These are phyloP conservation scores for Caenorhabditis latens DNA, from an alignment of 1,140 invertebrate genomes.

Conservation along the genomic window DNA sequence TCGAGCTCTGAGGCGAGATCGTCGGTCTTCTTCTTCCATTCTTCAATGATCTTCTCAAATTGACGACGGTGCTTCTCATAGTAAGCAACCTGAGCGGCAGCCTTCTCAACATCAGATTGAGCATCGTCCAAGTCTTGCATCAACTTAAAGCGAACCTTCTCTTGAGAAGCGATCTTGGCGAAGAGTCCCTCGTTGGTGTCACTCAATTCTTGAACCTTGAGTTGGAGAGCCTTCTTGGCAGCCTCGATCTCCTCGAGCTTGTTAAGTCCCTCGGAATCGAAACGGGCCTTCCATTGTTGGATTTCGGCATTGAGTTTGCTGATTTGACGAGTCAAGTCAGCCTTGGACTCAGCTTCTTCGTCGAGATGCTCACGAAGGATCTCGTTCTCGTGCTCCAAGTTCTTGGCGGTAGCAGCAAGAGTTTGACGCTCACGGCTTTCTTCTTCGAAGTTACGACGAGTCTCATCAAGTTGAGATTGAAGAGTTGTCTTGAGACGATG, in stretches of 20 bases:
- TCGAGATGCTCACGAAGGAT: conserved; percentile 94
- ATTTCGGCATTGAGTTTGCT: conserved; percentile 95
- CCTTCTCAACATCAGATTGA: conserved; percentile 91
- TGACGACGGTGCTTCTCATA: conserved; percentile 99
- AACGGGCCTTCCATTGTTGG: conserved; percentile 95
- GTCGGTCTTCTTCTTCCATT: conserved; percentile 99
- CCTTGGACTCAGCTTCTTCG: conserved; percentile 84
- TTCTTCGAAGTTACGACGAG: conserved; percentile 95
- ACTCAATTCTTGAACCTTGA: conserved; percentile 95
- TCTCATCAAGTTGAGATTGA: conserved; percentile 94
- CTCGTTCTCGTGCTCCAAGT: conserved; percentile 96
- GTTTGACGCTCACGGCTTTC: conserved; percentile 82
- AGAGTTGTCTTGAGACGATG: conserved; percentile 96
- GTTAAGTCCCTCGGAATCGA: conserved; percentile 94
- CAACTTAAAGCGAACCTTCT: conserved; percentile 97
- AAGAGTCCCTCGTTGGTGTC: conserved; percentile 97
- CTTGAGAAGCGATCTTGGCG: conserved; percentile 94
- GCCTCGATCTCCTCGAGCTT: conserved; percentile 97
- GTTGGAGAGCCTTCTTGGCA: conserved; percentile 94
- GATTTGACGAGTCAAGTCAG: conserved; percentile 88
- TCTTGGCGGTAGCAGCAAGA: conserved; percentile 80
- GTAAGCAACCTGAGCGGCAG: conserved; percentile 78
- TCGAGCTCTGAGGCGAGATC: conserved; percentile 96
- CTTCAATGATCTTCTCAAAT: conserved; percentile 95
- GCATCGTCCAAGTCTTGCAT: conserved; percentile 97